Conservation (phyloP, 2,113 vertebrate genomes). For the Passer montanus region DNA sequence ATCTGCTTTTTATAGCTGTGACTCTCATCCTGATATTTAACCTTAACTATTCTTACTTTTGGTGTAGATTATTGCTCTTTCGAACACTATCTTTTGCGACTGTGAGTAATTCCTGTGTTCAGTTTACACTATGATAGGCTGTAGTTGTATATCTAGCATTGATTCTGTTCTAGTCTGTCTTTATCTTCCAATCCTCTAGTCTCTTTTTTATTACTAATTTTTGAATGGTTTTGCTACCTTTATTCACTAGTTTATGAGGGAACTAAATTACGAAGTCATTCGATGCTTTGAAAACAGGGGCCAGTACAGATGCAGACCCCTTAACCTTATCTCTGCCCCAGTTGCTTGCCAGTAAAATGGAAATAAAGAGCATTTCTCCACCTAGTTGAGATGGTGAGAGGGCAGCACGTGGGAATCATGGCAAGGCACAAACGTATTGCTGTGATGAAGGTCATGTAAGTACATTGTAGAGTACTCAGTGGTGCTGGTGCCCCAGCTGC, state of each 20-base stretch:
- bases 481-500: neutral
- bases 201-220: neutral
- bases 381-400: neutral
- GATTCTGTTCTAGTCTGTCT: neutral
- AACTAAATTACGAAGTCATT: neutral
- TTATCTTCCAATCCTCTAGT: neutral
- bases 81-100: neutral
- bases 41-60: conserved; percentile 16
- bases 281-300: neutral
- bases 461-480: neutral
- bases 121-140: neutral
- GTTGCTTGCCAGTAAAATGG: neutral
- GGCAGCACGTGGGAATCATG: neutral
- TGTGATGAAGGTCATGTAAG: neutral
- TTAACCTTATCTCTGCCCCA: neutral
- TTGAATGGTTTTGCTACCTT: neutral
- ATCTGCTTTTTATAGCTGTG: conserved; percentile 52
- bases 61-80: conserved; percentile 12
- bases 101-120: conserved; percentile 7
- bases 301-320: neutral
- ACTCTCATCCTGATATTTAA: conserved; percentile 37
- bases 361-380: neutral
- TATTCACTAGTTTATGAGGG: neutral
- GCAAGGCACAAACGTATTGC: neutral
- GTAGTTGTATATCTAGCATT: neutral